A percentile compares a stretch with the other conserved stretches of the same genome.
Conservation (phyloP, 2,888 invertebrate species). For the Nineta flava region DNA sequence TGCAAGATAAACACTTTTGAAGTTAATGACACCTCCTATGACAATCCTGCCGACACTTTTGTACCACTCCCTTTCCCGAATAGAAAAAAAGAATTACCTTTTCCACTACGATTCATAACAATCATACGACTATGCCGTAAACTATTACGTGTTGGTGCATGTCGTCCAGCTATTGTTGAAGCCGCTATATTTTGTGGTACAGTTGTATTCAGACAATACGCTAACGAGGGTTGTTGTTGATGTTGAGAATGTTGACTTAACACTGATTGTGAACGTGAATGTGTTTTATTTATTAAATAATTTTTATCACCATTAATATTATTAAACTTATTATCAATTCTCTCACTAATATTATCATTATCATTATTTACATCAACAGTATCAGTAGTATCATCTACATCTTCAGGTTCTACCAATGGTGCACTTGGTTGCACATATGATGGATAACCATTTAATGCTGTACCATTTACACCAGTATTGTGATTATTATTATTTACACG, state of each 20-base stretch:
- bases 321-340: no score
- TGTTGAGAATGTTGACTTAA: conserved; percentile 3
- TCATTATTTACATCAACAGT: conserved; percentile 9
- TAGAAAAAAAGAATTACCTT: conserved; percentile 22
- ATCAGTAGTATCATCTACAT: conserved; percentile 3
- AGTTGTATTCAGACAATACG: conserved; percentile 39
- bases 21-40: no score
- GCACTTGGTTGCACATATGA: background rate
- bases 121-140: conserved; percentile 54
- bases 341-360: conserved; percentile 2
- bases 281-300: conserved; percentile 5
- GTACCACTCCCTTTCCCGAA: no score
- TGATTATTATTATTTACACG: conserved; percentile 5
- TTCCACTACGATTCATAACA: conserved; percentile 41
- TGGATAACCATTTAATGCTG: no score
- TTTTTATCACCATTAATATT: conserved; percentile 4
- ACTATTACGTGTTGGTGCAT: conserved; percentile 51
- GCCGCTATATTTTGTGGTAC: conserved; percentile 52
- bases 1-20: no score
- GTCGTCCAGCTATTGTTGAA: conserved; percentile 43
- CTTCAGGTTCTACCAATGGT: background rate
- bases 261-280: background rate
- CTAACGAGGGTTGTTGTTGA: conserved; percentile 29
- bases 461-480: no score
- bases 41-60: no score